Evolutionary conservation across 2,797 vertebrate species (phyloP), one percentile per base, ranked within the genome.

Genomic region (Alca torda): DNA sequence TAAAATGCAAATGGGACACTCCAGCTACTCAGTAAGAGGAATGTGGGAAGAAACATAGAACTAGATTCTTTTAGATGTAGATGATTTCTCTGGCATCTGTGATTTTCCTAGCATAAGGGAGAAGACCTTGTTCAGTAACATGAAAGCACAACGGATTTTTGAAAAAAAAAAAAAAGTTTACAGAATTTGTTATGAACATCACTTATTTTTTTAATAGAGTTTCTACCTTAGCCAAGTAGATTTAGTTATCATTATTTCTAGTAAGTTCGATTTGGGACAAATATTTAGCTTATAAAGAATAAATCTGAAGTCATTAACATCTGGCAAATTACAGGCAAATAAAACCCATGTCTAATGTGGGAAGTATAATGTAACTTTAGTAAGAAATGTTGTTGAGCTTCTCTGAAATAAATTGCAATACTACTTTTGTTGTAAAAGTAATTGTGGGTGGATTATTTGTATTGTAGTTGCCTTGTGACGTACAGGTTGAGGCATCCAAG

Each of bases 1-100:
- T 83, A 90, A 94, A 96, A 94, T 92, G 80, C 64, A 84, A 84
- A 89, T 89, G 37, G 50, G n/a, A 53, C 13, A 13, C 69, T 93
- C 8, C 16, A 91, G 54, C 59, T 89, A 76, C 43, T 84, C 46
- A 30, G 54, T 53, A n/a, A 73, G 51, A 88, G 80, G 63, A 87
- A 64, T 53, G 43, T 39, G 30, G 31, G 53, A 88, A 94, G 56
- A 53, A 90, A 76, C 24, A 65, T 7, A 70, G 63, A 75, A 63
- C 21, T 65, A 53, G 39, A 15, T 89, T 94, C 56, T 76, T 69
- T 59, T 60, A 67, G 51, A 48, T 18, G 24, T 57, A 37, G n/a
- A 26, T 74, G 46, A 59, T 86, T 93, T 67, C 43, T 85, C 48
- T 85, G 75, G 41, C 54, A 7, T 82, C 46, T 26, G 43, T 87